A percentile compares a stretch with the other conserved stretches of the same genome.
These are phyloP conservation scores for Streptopelia turtur DNA, from an alignment of 2,797 vertebrate genomes.

Conservation along the genomic window DNA sequence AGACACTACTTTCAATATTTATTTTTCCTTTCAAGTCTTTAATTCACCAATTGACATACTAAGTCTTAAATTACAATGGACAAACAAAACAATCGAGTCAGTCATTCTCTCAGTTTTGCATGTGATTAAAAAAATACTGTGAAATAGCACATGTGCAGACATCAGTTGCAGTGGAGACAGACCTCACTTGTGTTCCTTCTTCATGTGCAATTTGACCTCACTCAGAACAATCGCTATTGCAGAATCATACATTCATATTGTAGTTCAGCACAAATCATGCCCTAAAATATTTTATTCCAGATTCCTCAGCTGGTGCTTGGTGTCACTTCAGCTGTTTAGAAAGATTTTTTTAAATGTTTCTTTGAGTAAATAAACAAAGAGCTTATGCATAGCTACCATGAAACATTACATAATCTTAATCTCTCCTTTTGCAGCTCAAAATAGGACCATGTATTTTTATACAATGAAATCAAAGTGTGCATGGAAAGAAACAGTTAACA, in stretches of 20 bases:
- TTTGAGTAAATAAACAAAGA: conserved; percentile 67
- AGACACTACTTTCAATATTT: background rate
- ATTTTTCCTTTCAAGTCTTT: background rate
- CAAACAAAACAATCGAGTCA: conserved; percentile 5
- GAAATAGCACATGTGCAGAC: background rate
- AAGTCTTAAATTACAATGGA: background rate
- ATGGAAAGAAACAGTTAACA: background rate
- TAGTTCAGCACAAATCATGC: conserved; percentile 70
- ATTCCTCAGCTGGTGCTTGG: conserved; percentile 71
- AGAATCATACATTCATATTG: conserved; percentile 63
- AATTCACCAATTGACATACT: background rate
- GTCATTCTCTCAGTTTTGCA: background rate
- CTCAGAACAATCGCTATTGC: conserved; percentile 54
- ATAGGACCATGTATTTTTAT: conserved; percentile 14
- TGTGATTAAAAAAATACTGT: background rate
- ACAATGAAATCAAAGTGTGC: background rate
- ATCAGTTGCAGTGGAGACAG: conserved; percentile 42
- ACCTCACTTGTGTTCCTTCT: conserved; percentile 44
- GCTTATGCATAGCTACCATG: conserved; percentile 49
- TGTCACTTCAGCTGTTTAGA: conserved; percentile 76
- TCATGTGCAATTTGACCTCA: conserved; percentile 63
- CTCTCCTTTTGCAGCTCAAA: conserved; percentile 28
- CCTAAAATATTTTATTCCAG: conserved; percentile 76
- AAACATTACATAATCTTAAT: conserved; percentile 52
- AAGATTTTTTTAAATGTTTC: conserved; percentile 38